Evolutionary conservation across 1,140 invertebrate species (phyloP).

Genomic region (Aporrectodea caliginosa): DNA sequence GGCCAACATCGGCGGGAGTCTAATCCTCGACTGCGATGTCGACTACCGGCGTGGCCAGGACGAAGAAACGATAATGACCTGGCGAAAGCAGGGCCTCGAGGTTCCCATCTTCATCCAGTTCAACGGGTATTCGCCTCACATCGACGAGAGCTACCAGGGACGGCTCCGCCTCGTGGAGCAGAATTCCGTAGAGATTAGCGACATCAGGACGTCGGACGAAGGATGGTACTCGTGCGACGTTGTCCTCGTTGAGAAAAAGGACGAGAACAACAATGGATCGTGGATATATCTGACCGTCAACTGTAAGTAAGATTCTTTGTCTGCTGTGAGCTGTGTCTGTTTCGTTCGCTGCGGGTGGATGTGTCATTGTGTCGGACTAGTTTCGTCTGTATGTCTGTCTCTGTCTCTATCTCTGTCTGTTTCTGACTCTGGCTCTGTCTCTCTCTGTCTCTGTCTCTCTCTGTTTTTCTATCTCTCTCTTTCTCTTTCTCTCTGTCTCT

Average conservation of each 20-base stretch:
- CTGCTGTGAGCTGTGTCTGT: no score
- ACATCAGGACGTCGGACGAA: constrained; percentile 84
- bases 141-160: constrained; percentile 84
- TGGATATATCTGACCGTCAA: constrained; percentile 95
- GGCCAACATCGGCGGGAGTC: constrained; percentile 21
- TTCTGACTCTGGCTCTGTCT: no score
- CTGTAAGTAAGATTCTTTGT: no score
- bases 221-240: constrained; percentile 97
- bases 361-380: no score
- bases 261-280: constrained; percentile 84
- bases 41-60: constrained; percentile 20
- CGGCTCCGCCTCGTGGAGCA: constrained; percentile 79
- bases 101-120: no score
- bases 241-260: constrained; percentile 88
- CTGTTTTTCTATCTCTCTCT: no score
- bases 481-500: no score
- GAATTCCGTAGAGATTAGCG: constrained; percentile 84
- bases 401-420: no score
- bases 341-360: no score
- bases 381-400: no score
- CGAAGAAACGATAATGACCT: constrained; percentile 26
- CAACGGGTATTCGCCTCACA: constrained; percentile 91
- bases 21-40: constrained; percentile 33
- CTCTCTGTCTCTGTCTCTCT: no score
- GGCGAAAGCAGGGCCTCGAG: constrained; percentile 31